Conservation (phyloP, 2,797 vertebrate genomes). For the Falco naumanni region DNA sequence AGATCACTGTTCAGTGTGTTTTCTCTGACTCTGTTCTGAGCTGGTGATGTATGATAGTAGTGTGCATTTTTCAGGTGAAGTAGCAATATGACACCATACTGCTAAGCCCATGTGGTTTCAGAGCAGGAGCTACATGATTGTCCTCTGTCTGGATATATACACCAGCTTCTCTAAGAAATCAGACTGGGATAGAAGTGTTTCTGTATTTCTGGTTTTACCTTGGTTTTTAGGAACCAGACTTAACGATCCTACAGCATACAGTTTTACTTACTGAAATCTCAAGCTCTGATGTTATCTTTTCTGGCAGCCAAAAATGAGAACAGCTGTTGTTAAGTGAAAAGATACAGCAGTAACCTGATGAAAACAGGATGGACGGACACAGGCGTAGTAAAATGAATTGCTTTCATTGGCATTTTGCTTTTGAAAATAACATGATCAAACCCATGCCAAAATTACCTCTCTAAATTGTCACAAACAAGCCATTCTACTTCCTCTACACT, state of each 20-base stretch:
- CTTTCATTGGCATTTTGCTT: neutral
- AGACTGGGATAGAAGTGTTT: neutral
- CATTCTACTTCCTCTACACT: neutral
- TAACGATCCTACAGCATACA: neutral
- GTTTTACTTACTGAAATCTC: neutral
- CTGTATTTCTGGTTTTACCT: neutral
- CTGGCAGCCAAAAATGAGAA: neutral
- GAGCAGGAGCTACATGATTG: neutral
- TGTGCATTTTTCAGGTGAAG: neutral
- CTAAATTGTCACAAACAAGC: neutral
- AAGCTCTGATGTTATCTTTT: neutral
- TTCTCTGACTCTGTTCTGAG: neutral
- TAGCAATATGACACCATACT: neutral
- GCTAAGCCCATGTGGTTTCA: neutral
- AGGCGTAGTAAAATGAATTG: neutral
- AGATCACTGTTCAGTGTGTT: neutral
- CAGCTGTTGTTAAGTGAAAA: neutral
- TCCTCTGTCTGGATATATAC: neutral
- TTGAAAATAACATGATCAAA: neutral
- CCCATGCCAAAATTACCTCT: neutral
- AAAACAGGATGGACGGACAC: neutral
- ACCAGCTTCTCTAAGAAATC: neutral
- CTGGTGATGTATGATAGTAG: neutral
- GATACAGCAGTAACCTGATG: neutral
- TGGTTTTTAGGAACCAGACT: neutral